Evolutionary conservation across 2,888 invertebrate species (phyloP).

Genomic region (Amphiduros pacificus): DNA sequence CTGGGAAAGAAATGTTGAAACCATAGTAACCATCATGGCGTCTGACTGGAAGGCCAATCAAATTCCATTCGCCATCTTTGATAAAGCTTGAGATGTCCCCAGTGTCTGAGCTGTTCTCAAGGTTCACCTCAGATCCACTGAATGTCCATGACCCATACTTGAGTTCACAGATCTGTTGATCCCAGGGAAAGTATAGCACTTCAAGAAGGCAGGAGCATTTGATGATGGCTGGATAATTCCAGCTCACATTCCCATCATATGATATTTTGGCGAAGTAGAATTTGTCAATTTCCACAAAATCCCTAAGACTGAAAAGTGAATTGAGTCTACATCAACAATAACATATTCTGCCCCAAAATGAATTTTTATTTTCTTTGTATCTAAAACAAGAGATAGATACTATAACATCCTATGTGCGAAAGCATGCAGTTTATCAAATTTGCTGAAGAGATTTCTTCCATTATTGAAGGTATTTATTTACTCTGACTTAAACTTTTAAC

Average conservation of each 20-base stretch:
- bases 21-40: slow-evolving; percentile 1
- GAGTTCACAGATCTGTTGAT: slow-evolving; percentile 15
- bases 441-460: too few species aligned
- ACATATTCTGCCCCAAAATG: too few species aligned
- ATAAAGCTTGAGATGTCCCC: slow-evolving; percentile 10
- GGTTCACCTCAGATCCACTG: slow-evolving; percentile 66
- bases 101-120: slow-evolving; percentile 21
- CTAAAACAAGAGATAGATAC: too few species aligned
- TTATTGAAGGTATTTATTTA: too few species aligned
- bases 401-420: too few species aligned
- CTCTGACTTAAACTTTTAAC: too few species aligned
- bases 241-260: background rate
- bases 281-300: too few species aligned
- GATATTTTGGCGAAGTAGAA: background rate
- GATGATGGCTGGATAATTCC: slow-evolving; percentile 3
- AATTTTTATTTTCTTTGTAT: too few species aligned
- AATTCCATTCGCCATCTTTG: slow-evolving; percentile 15
- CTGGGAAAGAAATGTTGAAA: slow-evolving; percentile 6
- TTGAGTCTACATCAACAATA: background rate
- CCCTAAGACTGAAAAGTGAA: too few species aligned
- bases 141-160: slow-evolving; percentile 18
- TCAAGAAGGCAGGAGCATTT: background rate
- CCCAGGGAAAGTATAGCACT: slow-evolving; percentile 12
- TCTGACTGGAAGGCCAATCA: slow-evolving; percentile 1
- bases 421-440: too few species aligned